Conservation (phyloP, 2,888 invertebrate genomes). For the Hemicrepidius hirtus region DNA sequence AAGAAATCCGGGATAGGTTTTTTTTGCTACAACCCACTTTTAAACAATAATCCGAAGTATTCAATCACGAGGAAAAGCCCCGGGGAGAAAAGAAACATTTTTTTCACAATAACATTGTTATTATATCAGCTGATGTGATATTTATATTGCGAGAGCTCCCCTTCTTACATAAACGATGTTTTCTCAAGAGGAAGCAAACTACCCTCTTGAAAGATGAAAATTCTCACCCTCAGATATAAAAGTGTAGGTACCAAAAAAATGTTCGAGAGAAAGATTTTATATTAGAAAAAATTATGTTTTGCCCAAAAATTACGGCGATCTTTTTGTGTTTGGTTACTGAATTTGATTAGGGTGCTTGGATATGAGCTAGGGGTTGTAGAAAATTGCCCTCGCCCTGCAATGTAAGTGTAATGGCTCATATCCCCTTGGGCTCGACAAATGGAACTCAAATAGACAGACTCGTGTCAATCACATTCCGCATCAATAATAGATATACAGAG, state of each 20-base stretch:
- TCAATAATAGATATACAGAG: conserved; percentile 52
- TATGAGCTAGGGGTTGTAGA: conserved; percentile 37
- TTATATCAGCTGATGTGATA: conserved; percentile 50
- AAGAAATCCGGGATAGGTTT: conserved; percentile 18
- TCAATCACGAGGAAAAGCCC: conserved; percentile 37
- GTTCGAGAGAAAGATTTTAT: conserved; percentile 44
- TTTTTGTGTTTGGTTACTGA: conserved; percentile 35
- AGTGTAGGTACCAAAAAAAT: conserved; percentile 50
- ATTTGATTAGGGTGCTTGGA: conserved; percentile 43
- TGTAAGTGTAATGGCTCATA: conserved; percentile 47
- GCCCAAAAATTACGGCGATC: conserved; percentile 35
- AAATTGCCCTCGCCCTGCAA: conserved; percentile 42
- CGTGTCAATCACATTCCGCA: conserved; percentile 49
- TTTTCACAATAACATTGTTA: conserved; percentile 45
- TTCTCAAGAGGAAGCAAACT: conserved; percentile 52
- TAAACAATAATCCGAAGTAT: conserved; percentile 40
- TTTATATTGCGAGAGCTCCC: conserved; percentile 50
- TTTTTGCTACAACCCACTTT: conserved; percentile 26
- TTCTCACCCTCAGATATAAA: conserved; percentile 53
- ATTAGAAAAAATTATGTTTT: conserved; percentile 52
- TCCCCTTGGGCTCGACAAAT: conserved; percentile 49
- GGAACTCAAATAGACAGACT: conserved; percentile 54
- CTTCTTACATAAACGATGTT: conserved; percentile 52
- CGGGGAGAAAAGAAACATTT: conserved; percentile 31
- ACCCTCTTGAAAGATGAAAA: conserved; percentile 54